Percentiles rank a stretch among this genome's conserved stretches.
These are phyloP conservation scores for Cardiocondyla obscurior DNA, from an alignment of 1,140 invertebrate genomes.

Conservation along the genomic window DNA sequence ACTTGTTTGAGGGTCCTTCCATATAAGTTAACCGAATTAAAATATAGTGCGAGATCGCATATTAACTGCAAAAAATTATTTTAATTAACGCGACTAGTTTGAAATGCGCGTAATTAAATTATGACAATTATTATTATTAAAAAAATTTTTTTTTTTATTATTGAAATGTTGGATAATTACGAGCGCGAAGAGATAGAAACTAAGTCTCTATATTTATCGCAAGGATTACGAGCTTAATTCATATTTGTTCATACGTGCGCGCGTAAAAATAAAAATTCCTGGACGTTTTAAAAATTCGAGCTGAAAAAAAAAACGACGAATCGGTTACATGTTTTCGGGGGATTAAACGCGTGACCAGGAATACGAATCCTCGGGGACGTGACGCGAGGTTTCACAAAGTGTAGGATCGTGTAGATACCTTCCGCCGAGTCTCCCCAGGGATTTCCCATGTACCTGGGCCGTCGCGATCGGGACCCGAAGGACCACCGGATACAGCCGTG, in stretches of 20 bases:
- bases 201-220: not conserved
- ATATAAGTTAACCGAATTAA: not conserved
- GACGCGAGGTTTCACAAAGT: conserved; percentile 77
- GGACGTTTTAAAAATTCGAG: not conserved
- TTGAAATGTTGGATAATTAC: not conserved
- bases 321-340: conserved; percentile 73
- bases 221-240: not conserved
- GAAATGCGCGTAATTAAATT: not conserved
- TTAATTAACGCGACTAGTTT: not conserved
- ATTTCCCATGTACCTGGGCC: conserved; percentile 75
- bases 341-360: conserved; percentile 79
- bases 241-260: not conserved
- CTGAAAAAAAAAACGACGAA: conserved; percentile 49
- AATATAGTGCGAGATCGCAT: not conserved
- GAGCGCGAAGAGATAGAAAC: not conserved
- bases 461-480: conserved; percentile 56
- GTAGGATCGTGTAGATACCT: conserved; percentile 78
- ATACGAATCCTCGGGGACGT: conserved; percentile 79
- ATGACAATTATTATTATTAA: not conserved
- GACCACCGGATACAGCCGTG: conserved; percentile 39
- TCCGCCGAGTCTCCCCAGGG: conserved; percentile 72
- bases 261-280: not conserved
- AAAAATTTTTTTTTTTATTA: not conserved
- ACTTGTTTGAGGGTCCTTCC: not conserved
- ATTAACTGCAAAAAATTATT: not conserved